Evolutionary conservation across 1,140 invertebrate species (phyloP).

Genomic region (Acyrthosiphon pisum): DNA sequence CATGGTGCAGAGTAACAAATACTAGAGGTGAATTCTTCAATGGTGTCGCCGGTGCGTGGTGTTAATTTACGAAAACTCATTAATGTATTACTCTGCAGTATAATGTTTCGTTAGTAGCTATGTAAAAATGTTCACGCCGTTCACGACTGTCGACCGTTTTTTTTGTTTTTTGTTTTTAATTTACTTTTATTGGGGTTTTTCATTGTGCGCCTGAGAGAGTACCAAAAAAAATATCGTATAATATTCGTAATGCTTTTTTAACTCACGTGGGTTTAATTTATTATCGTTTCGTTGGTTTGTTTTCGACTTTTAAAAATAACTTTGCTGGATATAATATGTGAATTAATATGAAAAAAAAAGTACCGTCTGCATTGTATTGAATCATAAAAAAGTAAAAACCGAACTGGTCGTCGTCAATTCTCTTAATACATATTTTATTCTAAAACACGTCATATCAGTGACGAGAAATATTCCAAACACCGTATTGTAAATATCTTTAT

Average conservation of each 20-base stretch:
- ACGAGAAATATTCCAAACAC: background rate
- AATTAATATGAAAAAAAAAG: background rate
- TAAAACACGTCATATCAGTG: background rate
- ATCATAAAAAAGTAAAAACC: background rate
- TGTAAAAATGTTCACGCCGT: background rate
- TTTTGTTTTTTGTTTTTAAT: background rate
- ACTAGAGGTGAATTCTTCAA: background rate
- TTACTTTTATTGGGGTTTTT: background rate
- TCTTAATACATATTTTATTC: background rate
- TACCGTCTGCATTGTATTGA: background rate
- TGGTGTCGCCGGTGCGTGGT: background rate
- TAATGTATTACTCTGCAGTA: no score
- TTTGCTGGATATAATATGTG: background rate
- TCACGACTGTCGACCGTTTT: background rate
- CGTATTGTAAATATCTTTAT: background rate
- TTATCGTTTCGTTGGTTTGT: background rate
- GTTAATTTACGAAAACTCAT: background rate
- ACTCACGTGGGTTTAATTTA: background rate
- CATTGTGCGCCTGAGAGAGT: background rate
- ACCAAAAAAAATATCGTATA: background rate
- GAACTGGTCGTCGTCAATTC: background rate
- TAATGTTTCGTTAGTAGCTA: background rate
- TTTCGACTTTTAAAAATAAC: background rate
- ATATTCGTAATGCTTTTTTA: background rate
- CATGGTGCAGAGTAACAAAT: background rate